Percentiles rank a stretch among this genome's conserved stretches.
These are phyloP conservation scores for Keiferia lycopersicella DNA, from an alignment of 2,888 invertebrate genomes.

Conservation along the genomic window DNA sequence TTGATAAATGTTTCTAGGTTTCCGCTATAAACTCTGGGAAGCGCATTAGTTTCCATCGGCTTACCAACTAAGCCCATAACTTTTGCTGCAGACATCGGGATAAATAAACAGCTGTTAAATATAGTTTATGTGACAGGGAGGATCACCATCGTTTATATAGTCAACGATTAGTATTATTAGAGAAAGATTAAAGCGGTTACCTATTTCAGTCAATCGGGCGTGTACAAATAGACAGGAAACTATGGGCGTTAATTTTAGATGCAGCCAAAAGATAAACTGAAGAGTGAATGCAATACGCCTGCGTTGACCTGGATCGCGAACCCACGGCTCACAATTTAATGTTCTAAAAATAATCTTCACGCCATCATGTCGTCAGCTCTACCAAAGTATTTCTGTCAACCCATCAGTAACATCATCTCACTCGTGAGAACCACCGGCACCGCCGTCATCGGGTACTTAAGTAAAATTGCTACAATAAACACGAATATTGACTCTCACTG, in stretches of 20 bases:
- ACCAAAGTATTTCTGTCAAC: constrained; percentile 53
- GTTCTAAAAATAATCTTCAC: constrained; percentile 63
- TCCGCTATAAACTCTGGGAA: constrained; percentile 13
- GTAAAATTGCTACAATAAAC: constrained; percentile 64
- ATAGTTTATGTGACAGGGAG: constrained; percentile 13
- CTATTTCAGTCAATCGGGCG: constrained; percentile 1
- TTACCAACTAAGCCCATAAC: constrained; percentile 10
- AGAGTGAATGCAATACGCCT: constrained; percentile 41
- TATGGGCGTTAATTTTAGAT: constrained; percentile 36
- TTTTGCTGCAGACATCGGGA: constrained; percentile 9
- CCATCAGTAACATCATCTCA: constrained; percentile 34
- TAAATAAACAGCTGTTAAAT: constrained; percentile 19
- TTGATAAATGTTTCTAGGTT: constrained; percentile 17
- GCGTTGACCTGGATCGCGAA: constrained; percentile 60
- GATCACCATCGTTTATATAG: constrained; percentile 25
- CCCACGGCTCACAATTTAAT: constrained; percentile 43
- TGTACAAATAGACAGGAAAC: not conserved
- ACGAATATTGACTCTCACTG: constrained; percentile 66
- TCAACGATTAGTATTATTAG: constrained; percentile 36
- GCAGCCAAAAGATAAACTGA: constrained; percentile 25
- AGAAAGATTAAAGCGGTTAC: not conserved
- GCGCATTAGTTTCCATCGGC: constrained; percentile 4
- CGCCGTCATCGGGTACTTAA: constrained; percentile 38
- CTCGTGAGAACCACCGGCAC: constrained; percentile 27
- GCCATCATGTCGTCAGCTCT: constrained; percentile 54